Base-by-base conservation (phyloP, 2,797 vertebrate genomes). In the Tokudaia tokunoshimensis region DNA sequence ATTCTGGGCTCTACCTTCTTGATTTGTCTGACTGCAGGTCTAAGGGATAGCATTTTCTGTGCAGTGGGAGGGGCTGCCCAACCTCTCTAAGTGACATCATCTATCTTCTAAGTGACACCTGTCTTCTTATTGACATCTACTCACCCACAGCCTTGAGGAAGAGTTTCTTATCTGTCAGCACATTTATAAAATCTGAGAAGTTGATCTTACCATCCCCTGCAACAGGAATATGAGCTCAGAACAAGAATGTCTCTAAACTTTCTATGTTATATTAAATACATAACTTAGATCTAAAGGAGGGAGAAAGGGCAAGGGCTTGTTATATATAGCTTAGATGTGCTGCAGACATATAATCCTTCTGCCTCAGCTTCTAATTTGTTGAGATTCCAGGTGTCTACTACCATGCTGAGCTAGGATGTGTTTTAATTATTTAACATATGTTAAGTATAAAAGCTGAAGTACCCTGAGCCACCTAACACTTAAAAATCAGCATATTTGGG, bases 131-230 rank as follows among this genome's bases (percentile, higher is more conserved):
- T 70, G 67, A 19, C 47, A 34, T 75, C 67, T 70, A 96, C 98
- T 98, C 44, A 98, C 98, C 95, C 84, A 96, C 85, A 47, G 98
- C 97, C 65, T 93, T 97, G 41, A 98, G 22, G 29, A 98, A 98
- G 94, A 19, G 76, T 52, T 90, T 97, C 74, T 91, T 95, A 95
- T 97, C 98, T 92, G 96, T 98, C 44, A 98, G 20, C 41, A 95
- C 95, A n/a, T 91, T 95, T 79, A 98, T 83, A 75, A 98, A 98
- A 87, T 98, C 98, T 24, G 96, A 98, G 95, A 98, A 98, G 90
- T 96, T 98, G 94, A 98, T 96, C 3, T 95, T 98, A 72, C 97
- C 97, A n/a, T 98, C 98, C 95, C 97, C 98, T 98, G 96, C 81
- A 98, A 97, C 24, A 94, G 84, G 97, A 96, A 97, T 47, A 31